These are phyloP conservation scores for Pangasius djambal DNA, from an alignment of 2,797 vertebrate genomes.

Conservation along the genomic window DNA sequence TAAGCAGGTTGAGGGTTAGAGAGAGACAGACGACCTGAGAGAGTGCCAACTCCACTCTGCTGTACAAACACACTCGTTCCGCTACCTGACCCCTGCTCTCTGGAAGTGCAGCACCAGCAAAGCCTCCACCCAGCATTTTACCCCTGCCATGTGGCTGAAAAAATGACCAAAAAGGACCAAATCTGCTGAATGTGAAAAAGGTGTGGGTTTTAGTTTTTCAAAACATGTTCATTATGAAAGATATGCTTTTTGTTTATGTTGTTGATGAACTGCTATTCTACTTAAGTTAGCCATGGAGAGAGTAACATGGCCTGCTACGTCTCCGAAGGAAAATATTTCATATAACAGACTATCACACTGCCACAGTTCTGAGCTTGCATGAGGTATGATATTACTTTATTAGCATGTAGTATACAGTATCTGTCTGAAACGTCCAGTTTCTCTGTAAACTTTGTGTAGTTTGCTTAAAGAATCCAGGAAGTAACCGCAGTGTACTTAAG, in stretches of 20 bases:
- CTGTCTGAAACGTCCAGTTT: not conserved
- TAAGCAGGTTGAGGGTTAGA: conserved; percentile 43
- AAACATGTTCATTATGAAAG: not conserved
- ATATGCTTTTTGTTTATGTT: not conserved
- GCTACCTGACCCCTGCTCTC: conserved; percentile 31
- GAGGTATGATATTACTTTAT: not conserved
- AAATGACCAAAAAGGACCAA: not conserved
- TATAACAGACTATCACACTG: not conserved
- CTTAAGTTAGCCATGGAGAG: not conserved
- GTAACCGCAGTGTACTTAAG: not conserved
- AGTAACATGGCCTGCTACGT: not conserved
- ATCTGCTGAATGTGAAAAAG: not conserved
- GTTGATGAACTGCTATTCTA: not conserved
- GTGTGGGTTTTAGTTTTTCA: not conserved
- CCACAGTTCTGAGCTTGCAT: not conserved
- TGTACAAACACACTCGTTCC: conserved; percentile 42
- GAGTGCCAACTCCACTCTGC: conserved; percentile 31
- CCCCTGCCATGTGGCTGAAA: not conserved
- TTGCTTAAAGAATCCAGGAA: not conserved
- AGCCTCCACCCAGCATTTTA: not conserved
- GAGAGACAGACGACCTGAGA: conserved; percentile 13
- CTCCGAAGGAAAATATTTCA: not conserved
- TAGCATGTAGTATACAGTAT: too few species aligned
- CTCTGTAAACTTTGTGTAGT: not conserved
- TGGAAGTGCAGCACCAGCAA: conserved; percentile 40